phyloP scores from a whole-genome alignment of 1,140 invertebrate genomes.

The Heliconius eleuchia region DNA sequence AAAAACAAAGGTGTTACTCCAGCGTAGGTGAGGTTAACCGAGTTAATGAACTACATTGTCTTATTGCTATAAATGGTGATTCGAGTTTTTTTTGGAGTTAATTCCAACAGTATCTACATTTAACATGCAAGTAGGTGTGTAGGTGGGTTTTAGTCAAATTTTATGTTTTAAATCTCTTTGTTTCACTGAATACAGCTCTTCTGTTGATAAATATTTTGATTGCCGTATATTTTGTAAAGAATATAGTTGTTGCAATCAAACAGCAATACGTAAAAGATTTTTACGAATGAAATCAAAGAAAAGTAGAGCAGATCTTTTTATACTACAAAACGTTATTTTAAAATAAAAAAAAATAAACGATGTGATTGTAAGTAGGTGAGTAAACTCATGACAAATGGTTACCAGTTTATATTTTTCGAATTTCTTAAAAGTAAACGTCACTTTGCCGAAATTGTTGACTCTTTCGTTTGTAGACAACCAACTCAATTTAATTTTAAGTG shows the following conservation, averaged over 20 bases:
- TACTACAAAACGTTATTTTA: not conserved
- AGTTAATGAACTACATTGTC: slow-evolving; percentile 74
- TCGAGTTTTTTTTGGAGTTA: slow-evolving; percentile 43
- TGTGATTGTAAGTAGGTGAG: slow-evolving; percentile 13
- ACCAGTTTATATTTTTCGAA: not conserved
- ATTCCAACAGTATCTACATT: slow-evolving; percentile 52
- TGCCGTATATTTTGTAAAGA: not conserved
- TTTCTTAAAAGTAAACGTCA: not conserved
- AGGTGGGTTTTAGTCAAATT: slow-evolving; percentile 51
- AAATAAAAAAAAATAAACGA: not conserved
- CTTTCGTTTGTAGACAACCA: not conserved
- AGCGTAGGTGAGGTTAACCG: slow-evolving; percentile 57
- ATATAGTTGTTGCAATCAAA: not conserved
- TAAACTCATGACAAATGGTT: slow-evolving; percentile 12
- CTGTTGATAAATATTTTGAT: slow-evolving; percentile 10
- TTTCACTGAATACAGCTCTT: slow-evolving; percentile 8
- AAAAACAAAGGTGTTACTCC: slow-evolving; percentile 47
- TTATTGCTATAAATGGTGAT: slow-evolving; percentile 72
- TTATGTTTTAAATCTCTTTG: slow-evolving; percentile 35
- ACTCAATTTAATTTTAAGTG: not conserved
- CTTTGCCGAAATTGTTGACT: not conserved
- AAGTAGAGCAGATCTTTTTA: not conserved
- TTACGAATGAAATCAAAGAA: not conserved
- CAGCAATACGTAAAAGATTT: not conserved
- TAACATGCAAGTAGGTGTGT: slow-evolving; percentile 62